These are phyloP conservation scores for Malthinus flaveolus DNA, from an alignment of 2,888 invertebrate genomes.

Conservation along the genomic window DNA sequence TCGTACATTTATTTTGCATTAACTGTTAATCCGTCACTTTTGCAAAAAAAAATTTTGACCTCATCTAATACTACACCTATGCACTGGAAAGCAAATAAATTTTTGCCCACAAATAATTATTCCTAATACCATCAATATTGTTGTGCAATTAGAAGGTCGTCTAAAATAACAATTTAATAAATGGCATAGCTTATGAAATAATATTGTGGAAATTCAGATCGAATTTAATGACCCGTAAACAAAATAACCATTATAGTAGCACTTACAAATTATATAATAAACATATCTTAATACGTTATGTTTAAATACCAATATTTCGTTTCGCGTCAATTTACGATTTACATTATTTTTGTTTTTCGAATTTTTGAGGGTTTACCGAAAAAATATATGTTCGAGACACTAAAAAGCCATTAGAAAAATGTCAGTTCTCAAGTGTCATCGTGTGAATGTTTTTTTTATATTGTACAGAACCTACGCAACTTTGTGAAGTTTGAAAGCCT, in stretches of 20 bases:
- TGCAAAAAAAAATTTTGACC: no score
- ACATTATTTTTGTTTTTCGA: no score
- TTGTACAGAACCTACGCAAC: slow-evolving; percentile 27
- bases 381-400: neutral
- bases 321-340: no score
- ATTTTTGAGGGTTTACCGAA: no score
- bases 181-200: neutral
- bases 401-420: slow-evolving; percentile 1
- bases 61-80: neutral
- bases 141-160: slow-evolving; percentile 1
- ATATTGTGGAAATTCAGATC: neutral
- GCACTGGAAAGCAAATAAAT: neutral
- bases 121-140: no score
- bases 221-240: slow-evolving; percentile 6
- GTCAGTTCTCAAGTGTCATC: slow-evolving; percentile 5
- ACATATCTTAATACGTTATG: no score
- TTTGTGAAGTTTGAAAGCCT: slow-evolving; percentile 22
- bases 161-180: neutral
- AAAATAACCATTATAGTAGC: slow-evolving; percentile 8
- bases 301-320: no score
- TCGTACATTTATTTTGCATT: no score
- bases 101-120: neutral
- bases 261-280: neutral
- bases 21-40: neutral
- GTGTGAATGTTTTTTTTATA: slow-evolving; percentile 15